Conservation (phyloP, 2,888 invertebrate species). For the Drosophila recens region DNA sequence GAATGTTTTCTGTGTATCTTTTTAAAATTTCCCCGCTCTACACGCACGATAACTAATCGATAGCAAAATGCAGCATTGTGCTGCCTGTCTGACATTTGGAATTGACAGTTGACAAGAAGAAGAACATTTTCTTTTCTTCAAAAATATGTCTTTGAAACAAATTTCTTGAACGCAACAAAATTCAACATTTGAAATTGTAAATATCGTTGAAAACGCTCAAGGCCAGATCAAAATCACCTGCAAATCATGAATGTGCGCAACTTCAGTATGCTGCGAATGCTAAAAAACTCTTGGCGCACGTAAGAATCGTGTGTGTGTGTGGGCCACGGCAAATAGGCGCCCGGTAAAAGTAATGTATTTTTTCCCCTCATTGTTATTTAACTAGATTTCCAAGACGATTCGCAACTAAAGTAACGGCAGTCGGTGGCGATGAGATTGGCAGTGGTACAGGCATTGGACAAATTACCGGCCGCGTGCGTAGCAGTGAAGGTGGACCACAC, state of each 20-base stretch:
- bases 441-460: constrained; percentile 82
- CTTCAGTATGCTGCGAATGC: constrained; percentile 65
- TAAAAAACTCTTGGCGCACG: constrained; percentile 73
- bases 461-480: constrained; percentile 81
- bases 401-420: constrained; percentile 78
- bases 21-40: constrained; percentile 3
- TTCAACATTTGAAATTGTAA: constrained; percentile 63
- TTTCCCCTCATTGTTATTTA: constrained; percentile 12
- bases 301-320: constrained; percentile 53
- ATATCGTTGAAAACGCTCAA: constrained; percentile 55
- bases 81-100: constrained; percentile 16
- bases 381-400: constrained; percentile 72
- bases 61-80: not conserved
- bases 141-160: constrained; percentile 69
- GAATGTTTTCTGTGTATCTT: not conserved
- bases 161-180: constrained; percentile 62
- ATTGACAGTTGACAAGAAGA: constrained; percentile 51
- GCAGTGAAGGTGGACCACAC: constrained; percentile 64
- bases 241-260: constrained; percentile 69
- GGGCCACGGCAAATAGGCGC: not conserved
- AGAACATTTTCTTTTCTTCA: constrained; percentile 53
- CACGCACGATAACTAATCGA: not conserved
- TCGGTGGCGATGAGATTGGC: constrained; percentile 73
- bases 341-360: constrained; percentile 43
- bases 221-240: constrained; percentile 55